Base-by-base conservation (phyloP, 2,888 invertebrate species). In the Tetragonisca angustula region DNA sequence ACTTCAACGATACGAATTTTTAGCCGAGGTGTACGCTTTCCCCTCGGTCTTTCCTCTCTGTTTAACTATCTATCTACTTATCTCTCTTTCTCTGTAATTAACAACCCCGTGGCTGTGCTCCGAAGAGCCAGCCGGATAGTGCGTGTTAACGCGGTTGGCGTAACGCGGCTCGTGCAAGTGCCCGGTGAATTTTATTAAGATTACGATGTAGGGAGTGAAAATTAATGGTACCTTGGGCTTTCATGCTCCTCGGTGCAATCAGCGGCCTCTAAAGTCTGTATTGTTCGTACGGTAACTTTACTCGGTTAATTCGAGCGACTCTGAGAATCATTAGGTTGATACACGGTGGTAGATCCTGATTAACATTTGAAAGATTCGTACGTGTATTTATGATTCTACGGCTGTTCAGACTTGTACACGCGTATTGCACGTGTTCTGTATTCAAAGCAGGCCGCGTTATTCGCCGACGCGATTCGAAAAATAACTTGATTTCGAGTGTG, bases 141-240 rank as follows among this genome's bases (percentile, higher is more conserved):
- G 71, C 59, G 43, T 59, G 59, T 71, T 59, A 71, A 59, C 43
- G 71, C 43, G 24, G 43, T 59, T 43, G 43, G 43, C 27, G 17
- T 32, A 70, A 54, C 54, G n/a, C 4, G 17, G 15, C 70, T 43
- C 56, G 36, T 56, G 59, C 56, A 56, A 56, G 70, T 36, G 36
- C 36, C 9, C 36, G 56, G 70, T 27, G 56, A 71, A 59, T 71
- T 71, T 71, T n/a, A 71, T 71, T 71, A 71, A 71, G 70, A 56
- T 56, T 71, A 24, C 54, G n/a, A 43, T 24, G 36, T 36, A 71
- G 43, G n/a, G n/a, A 21, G 56, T 43, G 59, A 19, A 50, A 71
- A 71, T 71, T 71, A 71, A 43, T 56, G 19, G 19, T 56, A 27
- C 52, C 36, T 32, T 17, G 17, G 6, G 32, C 21, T 36, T 27